A percentile compares a stretch with the other conserved stretches of the same genome.
These are phyloP conservation scores for Allolobophora icterica DNA, from an alignment of 2,888 invertebrate species.

Conservation along the genomic window DNA sequence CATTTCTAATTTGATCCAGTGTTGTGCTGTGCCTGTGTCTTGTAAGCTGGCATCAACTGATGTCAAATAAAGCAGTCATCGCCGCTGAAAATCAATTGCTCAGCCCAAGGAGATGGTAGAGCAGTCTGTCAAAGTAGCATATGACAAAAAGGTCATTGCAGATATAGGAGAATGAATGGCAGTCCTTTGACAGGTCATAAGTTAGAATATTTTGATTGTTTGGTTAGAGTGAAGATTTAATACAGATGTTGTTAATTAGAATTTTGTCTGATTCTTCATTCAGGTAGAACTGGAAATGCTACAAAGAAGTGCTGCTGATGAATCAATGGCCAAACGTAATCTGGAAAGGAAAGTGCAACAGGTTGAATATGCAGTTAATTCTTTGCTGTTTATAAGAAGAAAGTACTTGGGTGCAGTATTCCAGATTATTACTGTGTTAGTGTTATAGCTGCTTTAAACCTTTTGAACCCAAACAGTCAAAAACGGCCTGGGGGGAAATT, in stretches of 20 bases:
- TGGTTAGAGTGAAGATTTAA: too few species aligned
- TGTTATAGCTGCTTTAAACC: not conserved
- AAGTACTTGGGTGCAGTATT: not conserved
- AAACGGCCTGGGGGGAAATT: too few species aligned
- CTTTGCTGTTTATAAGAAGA: not conserved
- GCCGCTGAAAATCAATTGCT: not conserved
- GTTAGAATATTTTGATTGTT: too few species aligned
- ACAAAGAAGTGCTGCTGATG: conserved; percentile 56
- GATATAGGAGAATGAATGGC: not conserved
- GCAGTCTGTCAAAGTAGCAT: not conserved
- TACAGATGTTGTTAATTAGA: not conserved
- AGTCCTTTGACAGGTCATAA: not conserved
- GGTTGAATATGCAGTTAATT: conserved; percentile 8
- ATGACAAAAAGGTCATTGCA: not conserved
- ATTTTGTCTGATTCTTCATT: not conserved
- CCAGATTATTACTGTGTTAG: not conserved
- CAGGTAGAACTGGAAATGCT: conserved; percentile 61
- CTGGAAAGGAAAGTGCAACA: conserved; percentile 49
- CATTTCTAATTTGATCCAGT: not conserved
- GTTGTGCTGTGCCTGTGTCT: not conserved
- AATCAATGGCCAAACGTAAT: conserved; percentile 54
- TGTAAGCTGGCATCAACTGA: not conserved
- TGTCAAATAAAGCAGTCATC: not conserved
- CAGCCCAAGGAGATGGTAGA: not conserved
- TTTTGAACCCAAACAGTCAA: too few species aligned